These are phyloP conservation scores for Drosophila asahinai DNA, from an alignment of 1,140 invertebrate genomes.

Conservation along the genomic window DNA sequence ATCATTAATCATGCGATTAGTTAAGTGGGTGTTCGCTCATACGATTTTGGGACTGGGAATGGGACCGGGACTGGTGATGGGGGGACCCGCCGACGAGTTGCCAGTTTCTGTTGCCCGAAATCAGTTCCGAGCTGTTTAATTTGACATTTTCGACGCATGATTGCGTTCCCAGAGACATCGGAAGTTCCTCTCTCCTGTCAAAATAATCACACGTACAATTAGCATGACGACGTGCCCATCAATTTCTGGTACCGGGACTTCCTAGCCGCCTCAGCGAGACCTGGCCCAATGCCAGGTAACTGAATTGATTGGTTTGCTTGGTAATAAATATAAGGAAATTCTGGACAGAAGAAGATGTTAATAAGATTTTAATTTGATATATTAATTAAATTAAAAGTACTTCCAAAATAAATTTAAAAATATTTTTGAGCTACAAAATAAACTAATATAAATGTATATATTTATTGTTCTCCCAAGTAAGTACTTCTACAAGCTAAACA, in stretches of 20 bases:
- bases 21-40: constrained; percentile 80
- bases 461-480: not conserved
- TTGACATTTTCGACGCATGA: constrained; percentile 83
- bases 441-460: too few species aligned
- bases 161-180: constrained; percentile 62
- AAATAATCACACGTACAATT: constrained; percentile 84
- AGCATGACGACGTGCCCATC: constrained; percentile 79
- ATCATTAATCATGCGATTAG: constrained; percentile 85
- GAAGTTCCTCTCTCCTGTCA: constrained; percentile 62
- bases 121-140: constrained; percentile 84
- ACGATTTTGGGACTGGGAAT: constrained; percentile 13
- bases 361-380: too few species aligned
- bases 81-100: constrained; percentile 1
- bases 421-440: not conserved
- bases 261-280: not conserved
- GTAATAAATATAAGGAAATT: too few species aligned
- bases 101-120: constrained; percentile 50
- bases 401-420: not conserved
- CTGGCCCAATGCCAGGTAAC: constrained; percentile 29
- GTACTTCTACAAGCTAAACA: not conserved
- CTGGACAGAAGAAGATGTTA: too few species aligned
- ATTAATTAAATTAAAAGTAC: too few species aligned
- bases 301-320: constrained; percentile 24
- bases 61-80: not conserved
- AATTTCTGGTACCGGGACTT: constrained; percentile 59